Conservation (phyloP, 1,140 invertebrate species). For the Hylaeus volcanicus region DNA sequence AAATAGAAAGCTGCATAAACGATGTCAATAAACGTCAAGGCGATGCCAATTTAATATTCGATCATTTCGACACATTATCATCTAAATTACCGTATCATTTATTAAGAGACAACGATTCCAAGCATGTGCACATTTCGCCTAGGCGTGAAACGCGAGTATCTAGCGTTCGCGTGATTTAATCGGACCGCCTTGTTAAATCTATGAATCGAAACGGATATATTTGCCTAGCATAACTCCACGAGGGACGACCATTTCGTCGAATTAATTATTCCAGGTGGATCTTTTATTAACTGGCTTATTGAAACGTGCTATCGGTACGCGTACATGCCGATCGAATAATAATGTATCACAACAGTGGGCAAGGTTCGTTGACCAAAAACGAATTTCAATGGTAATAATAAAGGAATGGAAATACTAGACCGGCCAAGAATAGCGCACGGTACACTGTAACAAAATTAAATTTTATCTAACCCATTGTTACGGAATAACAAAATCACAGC, state of each 20-base stretch:
- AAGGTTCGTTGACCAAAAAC: background rate
- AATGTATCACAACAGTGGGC: constrained; percentile 19
- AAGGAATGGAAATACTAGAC: background rate
- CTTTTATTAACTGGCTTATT: constrained; percentile 42
- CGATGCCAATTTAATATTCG: too few species aligned
- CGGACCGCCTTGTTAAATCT: background rate
- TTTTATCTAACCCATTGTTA: too few species aligned
- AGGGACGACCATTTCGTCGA: background rate
- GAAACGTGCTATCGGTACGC: constrained; percentile 13
- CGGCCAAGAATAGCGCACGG: background rate
- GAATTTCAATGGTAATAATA: background rate
- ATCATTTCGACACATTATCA: background rate
- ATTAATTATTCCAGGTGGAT: constrained; percentile 38
- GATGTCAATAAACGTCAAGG: background rate
- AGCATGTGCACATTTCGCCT: too few species aligned
- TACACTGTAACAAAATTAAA: background rate
- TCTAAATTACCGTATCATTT: too few species aligned
- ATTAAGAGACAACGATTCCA: too few species aligned
- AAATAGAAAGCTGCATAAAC: background rate
- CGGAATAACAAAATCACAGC: too few species aligned
- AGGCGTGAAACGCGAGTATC: too few species aligned
- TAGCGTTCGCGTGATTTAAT: background rate
- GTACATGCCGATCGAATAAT: constrained; percentile 33
- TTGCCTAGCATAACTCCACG: background rate
- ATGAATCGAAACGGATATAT: background rate